Evolutionary conservation across 1,140 invertebrate species (phyloP).

Genomic region (Zaprionus inermis): DNA sequence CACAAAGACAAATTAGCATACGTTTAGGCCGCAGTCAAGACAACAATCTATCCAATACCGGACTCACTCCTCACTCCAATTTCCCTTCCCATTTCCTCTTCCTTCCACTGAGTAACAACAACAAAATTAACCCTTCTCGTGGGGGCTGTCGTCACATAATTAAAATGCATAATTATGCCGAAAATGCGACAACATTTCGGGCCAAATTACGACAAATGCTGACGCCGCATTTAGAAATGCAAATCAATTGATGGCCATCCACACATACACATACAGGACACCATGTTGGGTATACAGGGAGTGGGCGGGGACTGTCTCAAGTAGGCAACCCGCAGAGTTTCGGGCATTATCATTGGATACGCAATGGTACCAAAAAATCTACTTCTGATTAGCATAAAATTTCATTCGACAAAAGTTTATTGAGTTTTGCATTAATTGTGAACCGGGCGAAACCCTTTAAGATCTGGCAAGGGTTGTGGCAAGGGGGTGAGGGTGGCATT

Average conservation of each 20-base stretch:
- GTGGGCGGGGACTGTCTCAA: constrained; percentile 56
- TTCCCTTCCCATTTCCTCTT: background rate
- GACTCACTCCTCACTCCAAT: background rate
- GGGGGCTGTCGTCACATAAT: constrained; percentile 62
- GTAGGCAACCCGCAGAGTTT: constrained; percentile 59
- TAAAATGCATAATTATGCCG: constrained; percentile 82
- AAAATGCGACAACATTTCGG: constrained; percentile 77
- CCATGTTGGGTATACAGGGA: background rate
- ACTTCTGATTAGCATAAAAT: constrained; percentile 82
- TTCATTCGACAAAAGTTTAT: constrained; percentile 82
- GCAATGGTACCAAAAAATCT: constrained; percentile 72
- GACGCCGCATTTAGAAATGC: constrained; percentile 77
- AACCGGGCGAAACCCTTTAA: constrained; percentile 65
- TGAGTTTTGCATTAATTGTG: constrained; percentile 81
- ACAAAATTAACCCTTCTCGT: constrained; percentile 66
- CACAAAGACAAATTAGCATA: constrained; percentile 78
- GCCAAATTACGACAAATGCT: constrained; percentile 78
- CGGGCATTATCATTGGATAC: constrained; percentile 69
- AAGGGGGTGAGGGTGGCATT: background rate
- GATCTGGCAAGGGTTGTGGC: constrained; percentile 23
- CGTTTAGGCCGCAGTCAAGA: constrained; percentile 61
- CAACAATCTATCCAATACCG: constrained; percentile 36
- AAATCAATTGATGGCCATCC: constrained; percentile 73
- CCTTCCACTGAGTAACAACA: background rate
- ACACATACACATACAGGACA: constrained; percentile 28